Percentiles rank a stretch among this genome's conserved stretches.
phyloP scores from a whole-genome alignment of 2,113 vertebrate species.

The Caranx melampygus region DNA sequence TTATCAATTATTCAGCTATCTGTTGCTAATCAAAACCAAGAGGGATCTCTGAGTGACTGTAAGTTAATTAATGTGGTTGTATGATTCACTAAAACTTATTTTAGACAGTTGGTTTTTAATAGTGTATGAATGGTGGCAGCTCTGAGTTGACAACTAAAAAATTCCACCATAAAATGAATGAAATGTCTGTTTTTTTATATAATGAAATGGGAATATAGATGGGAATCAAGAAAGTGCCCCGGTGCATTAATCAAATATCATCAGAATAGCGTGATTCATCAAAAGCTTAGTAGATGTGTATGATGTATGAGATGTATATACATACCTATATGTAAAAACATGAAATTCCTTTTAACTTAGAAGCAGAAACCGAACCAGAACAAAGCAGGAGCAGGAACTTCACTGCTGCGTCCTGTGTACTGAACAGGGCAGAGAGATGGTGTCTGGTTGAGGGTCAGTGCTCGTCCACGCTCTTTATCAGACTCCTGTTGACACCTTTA shows the following conservation, averaged over 20 bases:
- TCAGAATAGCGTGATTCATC: neutral
- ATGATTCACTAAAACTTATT: too few species aligned
- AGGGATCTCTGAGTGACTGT: too few species aligned
- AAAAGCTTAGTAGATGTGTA: neutral
- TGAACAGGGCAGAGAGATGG: conserved; percentile 16
- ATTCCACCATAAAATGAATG: too few species aligned
- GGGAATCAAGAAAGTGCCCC: neutral
- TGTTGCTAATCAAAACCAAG: too few species aligned
- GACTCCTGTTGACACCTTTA: conserved; percentile 31
- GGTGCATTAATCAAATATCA: neutral
- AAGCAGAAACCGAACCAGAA: conserved; percentile 6
- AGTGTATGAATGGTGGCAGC: too few species aligned
- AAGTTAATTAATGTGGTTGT: too few species aligned
- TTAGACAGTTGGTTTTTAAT: too few species aligned
- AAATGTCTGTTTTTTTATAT: too few species aligned
- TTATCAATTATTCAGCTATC: neutral
- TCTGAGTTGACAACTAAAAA: too few species aligned
- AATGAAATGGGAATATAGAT: neutral
- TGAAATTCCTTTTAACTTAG: too few species aligned
- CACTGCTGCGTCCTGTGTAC: neutral
- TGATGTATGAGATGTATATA: too few species aligned
- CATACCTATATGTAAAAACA: too few species aligned
- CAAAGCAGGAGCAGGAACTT: neutral
- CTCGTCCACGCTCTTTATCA: conserved; percentile 23
- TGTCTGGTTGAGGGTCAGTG: conserved; percentile 40